A percentile compares a stretch with the other conserved stretches of the same genome.
phyloP scores from a whole-genome alignment of 1,140 invertebrate species.

The Ectropis grisescens region DNA sequence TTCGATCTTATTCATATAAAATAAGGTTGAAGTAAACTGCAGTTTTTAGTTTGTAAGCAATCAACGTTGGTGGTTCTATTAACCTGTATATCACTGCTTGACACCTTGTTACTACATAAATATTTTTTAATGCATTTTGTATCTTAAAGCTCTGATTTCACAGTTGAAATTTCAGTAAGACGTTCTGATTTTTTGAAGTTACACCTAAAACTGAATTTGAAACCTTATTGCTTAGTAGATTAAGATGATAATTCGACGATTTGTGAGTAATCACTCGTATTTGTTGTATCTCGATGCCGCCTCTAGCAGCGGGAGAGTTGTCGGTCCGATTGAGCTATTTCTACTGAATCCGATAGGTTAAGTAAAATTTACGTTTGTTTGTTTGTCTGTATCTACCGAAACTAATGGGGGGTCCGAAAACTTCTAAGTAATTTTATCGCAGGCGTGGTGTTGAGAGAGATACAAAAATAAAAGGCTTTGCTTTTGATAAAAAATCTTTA shows the following conservation, averaged over 20 bases:
- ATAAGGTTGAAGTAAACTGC: too few species aligned
- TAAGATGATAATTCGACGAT: too few species aligned
- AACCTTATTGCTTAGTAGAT: constrained; percentile 1
- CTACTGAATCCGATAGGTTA: constrained; percentile 19
- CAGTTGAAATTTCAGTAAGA: too few species aligned
- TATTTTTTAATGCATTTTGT: too few species aligned
- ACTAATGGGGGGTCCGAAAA: constrained; percentile 22
- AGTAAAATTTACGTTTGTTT: constrained; percentile 5
- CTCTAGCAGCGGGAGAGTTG: constrained; percentile 17
- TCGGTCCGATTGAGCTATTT: constrained; percentile 27
- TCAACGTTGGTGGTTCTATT: constrained; percentile 26
- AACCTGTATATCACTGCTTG: constrained; percentile 35
- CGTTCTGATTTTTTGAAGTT: too few species aligned
- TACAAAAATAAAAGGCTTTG: too few species aligned
- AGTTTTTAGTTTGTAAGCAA: constrained; percentile 2
- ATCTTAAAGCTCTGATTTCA: too few species aligned
- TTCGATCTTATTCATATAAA: too few species aligned
- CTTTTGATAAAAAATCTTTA: too few species aligned
- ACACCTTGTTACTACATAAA: constrained; percentile 27
- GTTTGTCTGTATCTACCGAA: constrained; percentile 27
- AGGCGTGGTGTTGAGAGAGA: too few species aligned
- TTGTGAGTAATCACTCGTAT: constrained; percentile 1
- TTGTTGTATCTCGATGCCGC: constrained; percentile 16
- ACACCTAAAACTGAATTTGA: constrained; percentile 1
- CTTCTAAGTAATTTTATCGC: constrained; percentile 22